Conservation (phyloP, 2,888 invertebrate species). For the Aspidiotus destructor region DNA sequence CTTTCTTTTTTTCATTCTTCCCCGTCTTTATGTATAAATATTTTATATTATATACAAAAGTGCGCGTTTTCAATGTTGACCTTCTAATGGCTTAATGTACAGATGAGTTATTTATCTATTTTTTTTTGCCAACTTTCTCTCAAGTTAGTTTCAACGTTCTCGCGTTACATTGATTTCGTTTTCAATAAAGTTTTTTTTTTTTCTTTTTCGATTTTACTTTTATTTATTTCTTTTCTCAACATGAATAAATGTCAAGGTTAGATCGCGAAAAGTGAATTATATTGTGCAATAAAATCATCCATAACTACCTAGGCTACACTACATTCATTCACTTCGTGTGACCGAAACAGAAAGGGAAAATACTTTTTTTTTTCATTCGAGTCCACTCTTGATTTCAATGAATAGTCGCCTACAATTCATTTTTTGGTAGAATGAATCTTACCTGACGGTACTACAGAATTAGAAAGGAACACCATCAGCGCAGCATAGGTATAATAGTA, state of each 20-base stretch:
- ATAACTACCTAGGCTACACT: background rate
- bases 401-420: too few species aligned
- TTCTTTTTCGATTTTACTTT: constrained; percentile 3
- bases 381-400: too few species aligned
- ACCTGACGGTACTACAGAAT: too few species aligned
- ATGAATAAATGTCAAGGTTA: constrained; percentile 6
- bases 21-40: background rate
- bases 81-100: background rate
- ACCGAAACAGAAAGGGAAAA: too few species aligned
- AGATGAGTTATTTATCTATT: background rate
- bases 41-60: background rate
- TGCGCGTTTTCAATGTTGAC: constrained; percentile 1
- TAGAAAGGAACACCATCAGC: too few species aligned
- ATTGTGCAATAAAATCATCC: background rate
- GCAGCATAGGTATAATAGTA: too few species aligned
- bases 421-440: too few species aligned
- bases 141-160: background rate
- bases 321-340: too few species aligned
- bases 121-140: constrained; percentile 11
- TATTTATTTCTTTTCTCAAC: constrained; percentile 3
- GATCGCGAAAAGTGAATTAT: background rate
- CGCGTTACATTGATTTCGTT: background rate
- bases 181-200: background rate
- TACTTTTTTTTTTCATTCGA: too few species aligned
- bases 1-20: background rate